Percentiles rank a stretch among this genome's conserved stretches.
These are phyloP conservation scores for Bombus waltoni DNA, from an alignment of 1,140 invertebrate species.

Conservation along the genomic window DNA sequence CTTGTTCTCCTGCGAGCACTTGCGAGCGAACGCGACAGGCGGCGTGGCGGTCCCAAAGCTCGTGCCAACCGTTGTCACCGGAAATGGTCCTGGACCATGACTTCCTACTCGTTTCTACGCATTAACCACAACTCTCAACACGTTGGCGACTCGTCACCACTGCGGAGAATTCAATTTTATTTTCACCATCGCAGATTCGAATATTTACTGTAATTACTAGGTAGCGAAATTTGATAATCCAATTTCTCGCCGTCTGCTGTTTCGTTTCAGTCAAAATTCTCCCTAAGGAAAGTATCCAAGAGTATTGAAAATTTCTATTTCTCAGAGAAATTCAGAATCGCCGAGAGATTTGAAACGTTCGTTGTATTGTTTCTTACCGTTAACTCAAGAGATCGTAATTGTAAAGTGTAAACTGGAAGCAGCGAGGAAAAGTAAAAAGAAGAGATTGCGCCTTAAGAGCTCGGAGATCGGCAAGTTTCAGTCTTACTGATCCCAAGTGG, in stretches of 20 bases:
- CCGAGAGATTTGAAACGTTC: neutral
- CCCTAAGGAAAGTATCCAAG: no score
- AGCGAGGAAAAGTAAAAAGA: neutral
- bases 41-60: neutral
- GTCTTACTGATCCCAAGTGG: constrained; percentile 26
- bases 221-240: neutral
- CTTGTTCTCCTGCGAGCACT: constrained; percentile 54
- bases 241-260: neutral
- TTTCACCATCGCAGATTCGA: no score
- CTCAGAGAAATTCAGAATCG: no score
- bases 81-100: constrained; percentile 28
- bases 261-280: neutral
- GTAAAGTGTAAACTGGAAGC: neutral
- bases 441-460: neutral
- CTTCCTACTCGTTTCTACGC: constrained; percentile 31
- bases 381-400: neutral
- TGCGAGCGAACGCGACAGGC: constrained; percentile 10
- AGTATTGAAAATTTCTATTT: no score
- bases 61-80: constrained; percentile 47
- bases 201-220: neutral
- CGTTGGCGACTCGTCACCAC: neutral
- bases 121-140: neutral
- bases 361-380: neutral
- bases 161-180: neutral
- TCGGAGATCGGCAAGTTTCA: neutral